Percentiles rank a stretch among this genome's conserved stretches.
Evolutionary conservation across 1,140 invertebrate species (phyloP).

Genomic region (Nilaparvata lugens): DNA sequence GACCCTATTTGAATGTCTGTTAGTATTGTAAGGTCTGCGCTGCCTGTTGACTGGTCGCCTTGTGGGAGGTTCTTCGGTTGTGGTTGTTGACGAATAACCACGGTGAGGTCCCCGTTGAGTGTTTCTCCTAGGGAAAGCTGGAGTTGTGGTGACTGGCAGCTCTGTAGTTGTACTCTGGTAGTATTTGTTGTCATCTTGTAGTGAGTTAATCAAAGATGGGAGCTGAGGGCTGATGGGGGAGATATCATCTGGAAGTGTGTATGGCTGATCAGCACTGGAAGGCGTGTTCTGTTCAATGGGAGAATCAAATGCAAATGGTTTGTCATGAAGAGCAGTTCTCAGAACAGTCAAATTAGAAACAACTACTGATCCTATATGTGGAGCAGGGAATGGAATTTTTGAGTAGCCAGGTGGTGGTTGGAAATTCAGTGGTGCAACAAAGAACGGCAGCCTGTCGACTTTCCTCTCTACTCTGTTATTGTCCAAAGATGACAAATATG

Average conservation of each 20-base stretch:
- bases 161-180: slow-evolving; percentile 12
- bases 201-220: slow-evolving; percentile 21
- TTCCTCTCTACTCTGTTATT: slow-evolving; percentile 58
- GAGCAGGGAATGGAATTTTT: slow-evolving; percentile 72
- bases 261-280: slow-evolving; percentile 9
- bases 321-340: slow-evolving; percentile 14
- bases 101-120: slow-evolving; percentile 16
- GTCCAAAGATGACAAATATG: slow-evolving; percentile 66
- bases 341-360: slow-evolving; percentile 35
- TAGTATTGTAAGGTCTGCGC: neutral
- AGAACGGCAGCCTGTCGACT: slow-evolving; percentile 64
- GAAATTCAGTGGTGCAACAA: slow-evolving; percentile 73
- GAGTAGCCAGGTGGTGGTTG: slow-evolving; percentile 68
- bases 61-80: slow-evolving; percentile 4
- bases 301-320: slow-evolving; percentile 5
- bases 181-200: slow-evolving; percentile 19
- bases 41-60: slow-evolving; percentile 13
- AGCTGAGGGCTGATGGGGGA: slow-evolving; percentile 20
- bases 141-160: slow-evolving; percentile 5
- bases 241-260: slow-evolving; percentile 19
- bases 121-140: slow-evolving; percentile 16
- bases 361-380: slow-evolving; percentile 75
- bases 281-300: neutral
- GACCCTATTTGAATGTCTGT: neutral
- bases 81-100: slow-evolving; percentile 7